Evolutionary conservation across 2,113 vertebrate genomes (phyloP).

Genomic region (Jacana jacana): DNA sequence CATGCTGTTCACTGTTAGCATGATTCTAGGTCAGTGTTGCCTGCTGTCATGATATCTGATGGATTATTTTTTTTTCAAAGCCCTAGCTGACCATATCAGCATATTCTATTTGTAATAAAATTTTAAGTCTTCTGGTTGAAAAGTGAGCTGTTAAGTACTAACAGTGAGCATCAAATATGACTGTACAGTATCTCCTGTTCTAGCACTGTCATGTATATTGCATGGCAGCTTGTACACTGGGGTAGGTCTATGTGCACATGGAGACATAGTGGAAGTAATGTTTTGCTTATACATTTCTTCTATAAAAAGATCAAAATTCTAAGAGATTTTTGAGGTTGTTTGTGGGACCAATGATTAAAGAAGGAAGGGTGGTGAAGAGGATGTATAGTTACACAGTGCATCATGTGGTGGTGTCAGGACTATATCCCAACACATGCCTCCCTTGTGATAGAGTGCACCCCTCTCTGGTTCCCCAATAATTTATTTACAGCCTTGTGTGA

Average conservation of each 20-base stretch:
- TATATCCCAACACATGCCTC: background rate
- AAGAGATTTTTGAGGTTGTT: background rate
- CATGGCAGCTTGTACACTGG: background rate
- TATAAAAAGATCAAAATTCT: background rate
- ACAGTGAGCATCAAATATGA: background rate
- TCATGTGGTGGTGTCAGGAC: background rate
- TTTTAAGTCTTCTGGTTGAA: background rate
- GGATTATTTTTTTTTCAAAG: background rate
- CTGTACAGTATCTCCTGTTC: background rate
- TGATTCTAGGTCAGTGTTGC: slow-evolving; percentile 12
- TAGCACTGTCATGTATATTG: background rate
- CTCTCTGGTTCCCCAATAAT: background rate
- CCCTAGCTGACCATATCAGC: background rate
- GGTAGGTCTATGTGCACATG: background rate
- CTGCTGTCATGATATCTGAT: background rate
- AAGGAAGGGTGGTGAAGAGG: background rate
- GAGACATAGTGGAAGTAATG: background rate
- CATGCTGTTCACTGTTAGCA: background rate
- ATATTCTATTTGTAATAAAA: background rate
- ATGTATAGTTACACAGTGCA: accelerated
- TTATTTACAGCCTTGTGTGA: background rate
- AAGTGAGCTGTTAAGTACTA: background rate
- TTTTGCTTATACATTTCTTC: background rate
- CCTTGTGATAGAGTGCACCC: background rate
- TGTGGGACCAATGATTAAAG: background rate